phyloP scores from a whole-genome alignment of 2,888 invertebrate species.

The Cecidostiba fungosa region DNA sequence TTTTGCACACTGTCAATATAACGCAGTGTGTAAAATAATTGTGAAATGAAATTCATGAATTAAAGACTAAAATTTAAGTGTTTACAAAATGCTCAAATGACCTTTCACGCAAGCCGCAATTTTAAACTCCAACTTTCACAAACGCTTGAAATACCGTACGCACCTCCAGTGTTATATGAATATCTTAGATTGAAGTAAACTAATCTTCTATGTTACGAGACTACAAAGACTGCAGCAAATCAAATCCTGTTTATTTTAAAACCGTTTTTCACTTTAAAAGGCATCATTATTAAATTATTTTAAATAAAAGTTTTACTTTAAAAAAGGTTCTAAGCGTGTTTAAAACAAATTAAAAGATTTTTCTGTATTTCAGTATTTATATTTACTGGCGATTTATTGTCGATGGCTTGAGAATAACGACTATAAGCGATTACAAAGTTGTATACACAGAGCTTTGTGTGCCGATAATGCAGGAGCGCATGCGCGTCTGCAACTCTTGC shows the following conservation, averaged over 20 bases:
- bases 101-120: not conserved
- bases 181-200: constrained; percentile 23
- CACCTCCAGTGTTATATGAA: constrained; percentile 29
- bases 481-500: constrained; percentile 33
- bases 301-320: not conserved
- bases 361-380: constrained; percentile 12
- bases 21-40: constrained; percentile 8
- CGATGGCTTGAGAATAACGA: constrained; percentile 46
- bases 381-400: constrained; percentile 51
- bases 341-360: not conserved
- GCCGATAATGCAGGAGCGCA: constrained; percentile 32
- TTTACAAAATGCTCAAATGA: constrained; percentile 16
- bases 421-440: constrained; percentile 52
- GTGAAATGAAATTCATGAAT: not conserved
- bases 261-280: not conserved
- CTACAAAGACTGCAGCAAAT: constrained; percentile 19
- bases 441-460: constrained; percentile 50
- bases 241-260: not conserved
- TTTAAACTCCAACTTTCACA: constrained; percentile 42
- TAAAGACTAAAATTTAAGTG: not conserved
- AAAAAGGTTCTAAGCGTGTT: not conserved
- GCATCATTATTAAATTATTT: not conserved
- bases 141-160: constrained; percentile 30
- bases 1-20: not conserved
- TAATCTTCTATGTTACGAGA: not conserved